Conservation (phyloP, 2,888 invertebrate species). For the Seira ritae region DNA sequence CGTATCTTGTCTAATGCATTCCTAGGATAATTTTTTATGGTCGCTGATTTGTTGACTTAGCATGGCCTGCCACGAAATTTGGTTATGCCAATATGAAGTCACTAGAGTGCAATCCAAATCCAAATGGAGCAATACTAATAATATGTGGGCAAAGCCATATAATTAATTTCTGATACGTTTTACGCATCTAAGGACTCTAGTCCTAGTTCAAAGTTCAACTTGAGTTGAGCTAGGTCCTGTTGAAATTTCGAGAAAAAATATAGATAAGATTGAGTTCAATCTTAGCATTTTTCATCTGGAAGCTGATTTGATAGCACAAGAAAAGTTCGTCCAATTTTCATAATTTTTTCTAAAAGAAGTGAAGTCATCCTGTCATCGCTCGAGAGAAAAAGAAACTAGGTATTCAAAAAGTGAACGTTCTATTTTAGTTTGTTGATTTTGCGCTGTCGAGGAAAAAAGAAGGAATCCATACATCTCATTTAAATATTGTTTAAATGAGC, state of each 20-base stretch:
- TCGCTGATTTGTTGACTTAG: background rate
- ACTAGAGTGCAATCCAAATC: background rate
- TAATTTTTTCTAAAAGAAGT: too few relatives aligned
- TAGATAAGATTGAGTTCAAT: background rate
- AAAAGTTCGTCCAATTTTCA: too few relatives aligned
- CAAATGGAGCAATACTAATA: background rate
- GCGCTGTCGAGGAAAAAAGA: background rate
- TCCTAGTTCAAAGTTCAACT: slow-evolving; percentile 19
- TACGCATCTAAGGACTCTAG: background rate
- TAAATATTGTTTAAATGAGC: slow-evolving; percentile 31
- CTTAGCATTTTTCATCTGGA: too few relatives aligned
- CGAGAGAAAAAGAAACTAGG: too few relatives aligned
- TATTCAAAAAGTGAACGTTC: too few relatives aligned
- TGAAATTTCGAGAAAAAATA: background rate
- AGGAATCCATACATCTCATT: background rate
- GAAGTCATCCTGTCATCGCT: too few relatives aligned
- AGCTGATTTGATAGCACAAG: too few relatives aligned
- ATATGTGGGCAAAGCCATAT: background rate
- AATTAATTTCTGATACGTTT: background rate
- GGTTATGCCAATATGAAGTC: background rate
- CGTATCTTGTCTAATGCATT: background rate
- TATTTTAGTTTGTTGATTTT: too few relatives aligned
- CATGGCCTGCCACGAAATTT: background rate
- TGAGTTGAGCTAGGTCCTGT: background rate
- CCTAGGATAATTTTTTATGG: background rate